A percentile compares a stretch with the other conserved stretches of the same genome.
Evolutionary conservation across 1,140 invertebrate genomes (phyloP).

Genomic region (Drosophila eugracilis): DNA sequence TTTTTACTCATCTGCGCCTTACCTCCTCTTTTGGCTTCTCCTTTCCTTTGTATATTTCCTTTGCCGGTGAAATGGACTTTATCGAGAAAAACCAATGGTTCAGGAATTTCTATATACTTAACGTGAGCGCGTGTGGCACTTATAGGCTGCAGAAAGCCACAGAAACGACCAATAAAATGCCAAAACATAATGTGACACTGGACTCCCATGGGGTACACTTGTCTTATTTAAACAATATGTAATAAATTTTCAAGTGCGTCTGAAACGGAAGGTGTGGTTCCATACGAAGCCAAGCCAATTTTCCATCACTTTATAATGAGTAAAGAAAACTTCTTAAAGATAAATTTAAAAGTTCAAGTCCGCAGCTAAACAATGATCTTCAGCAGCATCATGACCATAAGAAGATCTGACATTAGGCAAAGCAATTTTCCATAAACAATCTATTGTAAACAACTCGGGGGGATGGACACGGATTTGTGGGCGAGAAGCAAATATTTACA

Average conservation of each 20-base stretch:
- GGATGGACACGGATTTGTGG: slow-evolving; percentile 41
- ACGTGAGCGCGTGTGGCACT: slow-evolving; percentile 23
- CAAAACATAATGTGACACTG: slow-evolving; percentile 34
- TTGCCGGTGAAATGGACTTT: too few relatives aligned
- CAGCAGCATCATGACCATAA: slow-evolving; percentile 4
- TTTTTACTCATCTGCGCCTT: too few relatives aligned
- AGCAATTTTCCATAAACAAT: slow-evolving; percentile 35
- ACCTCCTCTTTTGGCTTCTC: too few relatives aligned
- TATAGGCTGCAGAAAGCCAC: slow-evolving; percentile 8
- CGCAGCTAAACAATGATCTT: background rate
- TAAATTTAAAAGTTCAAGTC: too few relatives aligned
- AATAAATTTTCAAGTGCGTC: slow-evolving; percentile 48
- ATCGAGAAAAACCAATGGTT: slow-evolving; percentile 52
- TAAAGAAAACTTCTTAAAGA: too few relatives aligned
- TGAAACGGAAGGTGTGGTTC: background rate
- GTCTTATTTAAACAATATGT: slow-evolving; percentile 63
- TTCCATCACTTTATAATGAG: too few relatives aligned
- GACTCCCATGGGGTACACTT: slow-evolving; percentile 33
- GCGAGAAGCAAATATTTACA: slow-evolving; percentile 61
- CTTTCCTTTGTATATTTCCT: too few relatives aligned
- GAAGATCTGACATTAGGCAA: slow-evolving; percentile 22
- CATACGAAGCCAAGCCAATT: too few relatives aligned
- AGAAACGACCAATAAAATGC: background rate
- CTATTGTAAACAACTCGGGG: slow-evolving; percentile 43
- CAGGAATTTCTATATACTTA: slow-evolving; percentile 16